A percentile compares a stretch with the other conserved stretches of the same genome.
These are phyloP conservation scores for Eremobia ochroleuca DNA, from an alignment of 2,888 invertebrate species.

Conservation along the genomic window DNA sequence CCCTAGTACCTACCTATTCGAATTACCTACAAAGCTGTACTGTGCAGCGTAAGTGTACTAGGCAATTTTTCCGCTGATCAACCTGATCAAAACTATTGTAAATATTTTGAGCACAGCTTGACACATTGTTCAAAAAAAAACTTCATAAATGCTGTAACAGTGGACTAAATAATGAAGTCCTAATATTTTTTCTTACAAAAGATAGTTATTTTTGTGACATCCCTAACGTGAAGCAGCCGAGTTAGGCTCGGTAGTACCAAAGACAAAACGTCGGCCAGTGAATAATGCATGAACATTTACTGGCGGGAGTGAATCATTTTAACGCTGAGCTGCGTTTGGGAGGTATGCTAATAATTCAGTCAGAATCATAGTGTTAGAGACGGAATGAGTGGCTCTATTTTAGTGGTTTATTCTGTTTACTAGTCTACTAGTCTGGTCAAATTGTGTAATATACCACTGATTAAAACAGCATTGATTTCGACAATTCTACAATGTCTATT, in stretches of 20 bases:
- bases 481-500: too few species aligned
- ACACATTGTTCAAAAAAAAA: neutral
- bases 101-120: neutral
- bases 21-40: neutral
- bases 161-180: neutral
- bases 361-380: constrained; percentile 37
- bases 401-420: neutral
- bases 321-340: constrained; percentile 53
- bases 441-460: neutral
- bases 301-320: constrained; percentile 73
- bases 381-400: constrained; percentile 9
- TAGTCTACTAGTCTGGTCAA: neutral
- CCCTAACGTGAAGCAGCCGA: constrained; percentile 9
- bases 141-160: too few species aligned
- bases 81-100: neutral
- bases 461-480: too few species aligned
- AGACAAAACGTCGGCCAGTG: constrained; percentile 70
- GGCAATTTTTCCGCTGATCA: neutral
- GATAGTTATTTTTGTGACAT: neutral
- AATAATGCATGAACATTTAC: constrained; percentile 76
- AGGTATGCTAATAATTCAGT: constrained; percentile 49
- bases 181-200: neutral
- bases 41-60: neutral
- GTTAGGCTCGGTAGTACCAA: constrained; percentile 23
- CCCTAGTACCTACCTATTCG: neutral